These are phyloP conservation scores for Anguilla rostrata DNA, from an alignment of 2,113 vertebrate genomes.

Conservation along the genomic window DNA sequence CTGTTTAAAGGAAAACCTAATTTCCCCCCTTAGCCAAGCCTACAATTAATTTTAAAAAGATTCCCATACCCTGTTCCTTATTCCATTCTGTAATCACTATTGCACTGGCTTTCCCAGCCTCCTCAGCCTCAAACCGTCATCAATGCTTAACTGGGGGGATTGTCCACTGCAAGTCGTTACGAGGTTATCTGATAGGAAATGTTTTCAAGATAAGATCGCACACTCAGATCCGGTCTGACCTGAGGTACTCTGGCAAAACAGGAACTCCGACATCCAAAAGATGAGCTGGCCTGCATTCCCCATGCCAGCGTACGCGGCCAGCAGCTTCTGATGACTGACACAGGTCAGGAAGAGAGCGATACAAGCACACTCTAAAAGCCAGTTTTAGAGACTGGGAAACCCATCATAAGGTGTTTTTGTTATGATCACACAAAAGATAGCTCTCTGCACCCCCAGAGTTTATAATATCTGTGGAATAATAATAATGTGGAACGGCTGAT, in stretches of 20 bases:
- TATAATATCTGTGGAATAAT: conserved; percentile 1
- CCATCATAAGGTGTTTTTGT: conserved; percentile 47
- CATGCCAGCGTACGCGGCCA: conserved; percentile 33
- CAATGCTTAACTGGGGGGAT: neutral
- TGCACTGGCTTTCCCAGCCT: neutral
- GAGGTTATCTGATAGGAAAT: conserved; percentile 16
- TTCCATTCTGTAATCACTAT: neutral
- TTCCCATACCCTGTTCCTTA: neutral
- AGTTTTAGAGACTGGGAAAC: conserved; percentile 55
- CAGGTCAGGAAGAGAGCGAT: conserved; percentile 49
- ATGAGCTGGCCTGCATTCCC: neutral
- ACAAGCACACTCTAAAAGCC: conserved; percentile 38
- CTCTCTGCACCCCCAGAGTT: conserved; percentile 47
- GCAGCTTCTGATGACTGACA: conserved; percentile 50
- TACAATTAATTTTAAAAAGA: neutral
- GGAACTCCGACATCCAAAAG: neutral
- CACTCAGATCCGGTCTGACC: neutral
- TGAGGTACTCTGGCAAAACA: neutral
- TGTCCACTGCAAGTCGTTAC: neutral
- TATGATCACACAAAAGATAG: conserved; percentile 62
- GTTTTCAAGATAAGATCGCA: neutral
- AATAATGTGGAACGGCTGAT: neutral
- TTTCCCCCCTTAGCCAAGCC: neutral
- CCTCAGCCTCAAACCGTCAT: neutral
- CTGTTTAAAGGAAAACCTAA: neutral